Base-by-base conservation (phyloP, 2,888 invertebrate species). In the Saturnia japonica region DNA sequence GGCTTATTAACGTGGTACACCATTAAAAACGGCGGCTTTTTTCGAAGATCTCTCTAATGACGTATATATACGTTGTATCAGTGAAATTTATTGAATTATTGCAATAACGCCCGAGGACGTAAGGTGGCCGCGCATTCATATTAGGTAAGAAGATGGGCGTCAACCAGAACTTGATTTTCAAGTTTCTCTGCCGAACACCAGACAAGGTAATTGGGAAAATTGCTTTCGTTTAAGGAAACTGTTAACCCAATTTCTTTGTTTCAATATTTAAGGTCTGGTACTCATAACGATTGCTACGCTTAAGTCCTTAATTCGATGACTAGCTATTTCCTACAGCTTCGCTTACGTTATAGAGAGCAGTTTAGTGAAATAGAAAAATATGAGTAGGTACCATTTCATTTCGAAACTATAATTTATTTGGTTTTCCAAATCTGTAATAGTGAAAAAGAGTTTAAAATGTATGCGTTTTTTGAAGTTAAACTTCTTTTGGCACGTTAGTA, bases 141-240 rank as follows among this genome's bases (percentile, higher is more conserved):
- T 45, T 45, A 25, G 16, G 67, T 67, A 43, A 45, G 45, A 45
- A 45, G 67, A 67, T 45, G 8, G 45, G 25, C 28, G 45, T 43
- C n/a, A 43, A 34, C 43, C 42, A n/a, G 43, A 67, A 64, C 47
- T 28, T 25, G 67, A 45, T 12, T 8, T 45, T 67, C 67, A 22
- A 45, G 34, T 67, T 67, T 25, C 47, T 45, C 25, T 67, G 42
- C 25, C 22, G 28, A 67, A 11, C 16, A 25, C 57, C 57, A 60
- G 14, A 60, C 16, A 6, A 14, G 11, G 28, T 57, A 3, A 64
- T 9, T 64, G n/a, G 34, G 57, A 62, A 34, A 45, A 68, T 34
- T 72, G 40, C 68, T 69, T 47, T 72, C 51, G 64, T 72, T 47
- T 76, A 69, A 91, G 28, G 43, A 43, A 45, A 7, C n/a, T 22